phyloP scores from a whole-genome alignment of 2,797 vertebrate species.

The Gobio occitaniae region DNA sequence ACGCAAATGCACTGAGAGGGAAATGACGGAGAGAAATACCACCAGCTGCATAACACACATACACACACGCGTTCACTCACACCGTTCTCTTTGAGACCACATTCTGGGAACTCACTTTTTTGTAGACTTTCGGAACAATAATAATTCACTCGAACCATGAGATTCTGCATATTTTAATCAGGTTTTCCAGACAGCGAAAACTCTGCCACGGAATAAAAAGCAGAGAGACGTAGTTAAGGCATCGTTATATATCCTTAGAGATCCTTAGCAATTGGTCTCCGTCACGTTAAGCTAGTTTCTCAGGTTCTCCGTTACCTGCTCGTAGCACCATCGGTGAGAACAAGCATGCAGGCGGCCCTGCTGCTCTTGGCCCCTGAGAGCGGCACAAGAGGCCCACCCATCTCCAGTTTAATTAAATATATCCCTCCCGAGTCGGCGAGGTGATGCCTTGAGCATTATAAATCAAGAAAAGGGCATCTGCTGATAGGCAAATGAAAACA shows the following conservation, averaged over 20 bases:
- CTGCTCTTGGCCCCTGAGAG: slow-evolving; percentile 6
- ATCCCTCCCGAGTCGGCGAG: slow-evolving; percentile 47
- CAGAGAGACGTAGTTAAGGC: not conserved
- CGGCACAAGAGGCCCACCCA: slow-evolving; percentile 40
- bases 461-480: slow-evolving; percentile 65
- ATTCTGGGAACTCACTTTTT: slow-evolving; percentile 43
- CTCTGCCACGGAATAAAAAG: not conserved
- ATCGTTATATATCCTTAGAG: slow-evolving; percentile 33
- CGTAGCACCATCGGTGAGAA: slow-evolving; percentile 6
- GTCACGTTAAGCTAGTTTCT: not conserved
- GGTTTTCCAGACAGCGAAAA: slow-evolving; percentile 14
- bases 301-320: slow-evolving; percentile 29
- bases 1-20: slow-evolving; percentile 57
- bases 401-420: slow-evolving; percentile 57
- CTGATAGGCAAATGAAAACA: slow-evolving; percentile 55
- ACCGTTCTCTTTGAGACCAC: slow-evolving; percentile 11
- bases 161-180: slow-evolving; percentile 32
- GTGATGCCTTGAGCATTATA: slow-evolving; percentile 55
- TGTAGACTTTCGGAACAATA: slow-evolving; percentile 19
- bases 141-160: slow-evolving; percentile 30
- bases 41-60: slow-evolving; percentile 32
- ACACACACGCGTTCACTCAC: not conserved
- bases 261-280: slow-evolving; percentile 1
- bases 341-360: not conserved
- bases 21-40: slow-evolving; percentile 55